Base-by-base conservation (phyloP, 2,797 vertebrate genomes). In the Discoglossus pictus region DNA sequence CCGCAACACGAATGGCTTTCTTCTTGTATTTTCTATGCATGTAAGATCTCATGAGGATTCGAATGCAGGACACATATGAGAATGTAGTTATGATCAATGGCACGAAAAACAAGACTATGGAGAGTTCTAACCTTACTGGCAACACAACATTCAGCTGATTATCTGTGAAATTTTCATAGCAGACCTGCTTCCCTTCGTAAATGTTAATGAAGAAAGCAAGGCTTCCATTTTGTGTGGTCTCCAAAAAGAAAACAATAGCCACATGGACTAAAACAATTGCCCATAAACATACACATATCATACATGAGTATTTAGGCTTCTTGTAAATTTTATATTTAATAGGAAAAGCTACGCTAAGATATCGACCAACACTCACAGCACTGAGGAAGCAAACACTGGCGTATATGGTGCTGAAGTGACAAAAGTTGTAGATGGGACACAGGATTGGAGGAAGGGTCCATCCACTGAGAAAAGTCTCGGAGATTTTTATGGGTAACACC, bases 311-410 rank as follows among this genome's bases (percentile, higher is more conserved):
- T 1, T 84, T 82, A 0, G 87, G 88, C 1, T 83, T 81, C 13
- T 92, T 88, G 74, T 89, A 85, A 0, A 86, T 77, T 74, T 93
- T 93, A 77, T 94, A 94, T 70, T 83, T 74, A 9, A 95, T 88
- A 0, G 93, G 92, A 67, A 89, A 94, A 1, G 92, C 92, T 0
- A 91, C 92, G 46, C 92, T 92, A 64, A 94, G 83, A 80, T 93
- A 95, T 17, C 93, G 92, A 2, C 93, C 93, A 0, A 73, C 87
- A 0, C 89, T 90, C 62, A 94, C 89, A 0, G 86, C 90, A 0
- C 89, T 89, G 76, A 94, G 84, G 78, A 95, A 88, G 9, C 89
- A 85, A 6, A 88, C 90, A 3, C 91, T 89, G 1, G 88, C 88
- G 0, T 94, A 94, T 18, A 94, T 82, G 0, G 93, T 93, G 5